Base-by-base conservation (phyloP, 2,888 invertebrate genomes). In the Formica aserva region DNA sequence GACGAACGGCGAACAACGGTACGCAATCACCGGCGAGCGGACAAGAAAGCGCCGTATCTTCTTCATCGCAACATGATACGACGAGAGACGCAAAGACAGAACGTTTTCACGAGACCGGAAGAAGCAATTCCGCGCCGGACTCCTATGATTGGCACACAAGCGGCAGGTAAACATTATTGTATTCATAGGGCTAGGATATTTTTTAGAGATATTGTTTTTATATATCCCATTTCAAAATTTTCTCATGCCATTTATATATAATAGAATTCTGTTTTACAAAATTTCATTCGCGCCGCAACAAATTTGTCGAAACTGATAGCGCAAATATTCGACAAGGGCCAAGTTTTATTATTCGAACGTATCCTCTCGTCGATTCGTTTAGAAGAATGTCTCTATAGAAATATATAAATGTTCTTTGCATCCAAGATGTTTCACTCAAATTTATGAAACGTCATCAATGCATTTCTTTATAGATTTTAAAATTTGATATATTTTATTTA, bases 71-170 rank as follows among this genome's bases (percentile, higher is more conserved):
- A 0, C 62, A 52, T 18, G 80, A 84, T 5, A 6, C 41, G 5
- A 63, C 48, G 32, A 86, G 86, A 22, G 89, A 85, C 18, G 35
- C 32, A 11, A 90, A 88, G 32, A 92, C 95, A 2, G 95, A 95
- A 80, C 95, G 95, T 88, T 96, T 96, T 88, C 95, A 96, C 74
- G 95, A 95, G 66, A 95, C 96, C 55, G 97, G 97, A 3, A 95
- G 97, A 71, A 97, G 97, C 22, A 97, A 97, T 93, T 98, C 97
- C 11, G 97, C 97, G 15, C 97, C 98, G 0, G 97, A 96, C 62
- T 96, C 97, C 26, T 97, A 97, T 88, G 95, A 95, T 82, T 95
- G 95, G 92, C 95, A 93, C 83, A 83, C 89, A 66, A 92, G 92
- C 85, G 94, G 93, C 91, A 92, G 92, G 94, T 94, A 85, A 89